Conservation (phyloP, 64 coral and sea anemone species). For the Acropora tenuis region DNA sequence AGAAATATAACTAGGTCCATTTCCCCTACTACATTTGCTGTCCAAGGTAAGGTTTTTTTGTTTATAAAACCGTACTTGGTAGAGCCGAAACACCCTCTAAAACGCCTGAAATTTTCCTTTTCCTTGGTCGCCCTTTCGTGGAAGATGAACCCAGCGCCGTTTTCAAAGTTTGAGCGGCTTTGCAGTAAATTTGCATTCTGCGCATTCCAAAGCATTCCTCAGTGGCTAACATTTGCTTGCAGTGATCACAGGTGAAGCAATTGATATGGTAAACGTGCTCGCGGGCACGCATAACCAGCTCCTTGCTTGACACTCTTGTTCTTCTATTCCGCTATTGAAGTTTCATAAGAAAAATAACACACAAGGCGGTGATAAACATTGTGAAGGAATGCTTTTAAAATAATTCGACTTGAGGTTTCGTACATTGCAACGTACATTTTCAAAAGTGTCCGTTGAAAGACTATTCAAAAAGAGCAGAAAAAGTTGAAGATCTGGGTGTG, state of each 20-base stretch:
- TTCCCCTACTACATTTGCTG: too few species aligned
- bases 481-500: too few species aligned
- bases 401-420: too few species aligned
- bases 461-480: too few species aligned
- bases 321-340: too few species aligned
- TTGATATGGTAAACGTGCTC: slow-evolving; percentile 93
- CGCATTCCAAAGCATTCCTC: slow-evolving; percentile 98
- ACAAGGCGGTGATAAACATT: too few species aligned
- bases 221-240: slow-evolving; percentile 96
- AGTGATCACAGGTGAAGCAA: slow-evolving; percentile 98
- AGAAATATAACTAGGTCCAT: too few species aligned
- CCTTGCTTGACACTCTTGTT: slow-evolving; percentile 88
- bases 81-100: slow-evolving; percentile 66
- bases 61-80: slow-evolving; percentile 58
- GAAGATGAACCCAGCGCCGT: slow-evolving; percentile 9
- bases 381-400: too few species aligned
- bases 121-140: slow-evolving; percentile 79
- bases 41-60: slow-evolving; percentile 7
- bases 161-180: slow-evolving; percentile 69
- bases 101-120: slow-evolving; percentile 61
- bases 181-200: slow-evolving; percentile 85
- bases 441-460: too few species aligned
- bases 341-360: too few species aligned
- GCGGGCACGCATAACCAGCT: slow-evolving; percentile 96
- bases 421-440: too few species aligned